Evolutionary conservation across 2,113 vertebrate genomes (phyloP), one percentile per base, ranked within the genome.

Genomic region (Oryctolagus cuniculus): DNA sequence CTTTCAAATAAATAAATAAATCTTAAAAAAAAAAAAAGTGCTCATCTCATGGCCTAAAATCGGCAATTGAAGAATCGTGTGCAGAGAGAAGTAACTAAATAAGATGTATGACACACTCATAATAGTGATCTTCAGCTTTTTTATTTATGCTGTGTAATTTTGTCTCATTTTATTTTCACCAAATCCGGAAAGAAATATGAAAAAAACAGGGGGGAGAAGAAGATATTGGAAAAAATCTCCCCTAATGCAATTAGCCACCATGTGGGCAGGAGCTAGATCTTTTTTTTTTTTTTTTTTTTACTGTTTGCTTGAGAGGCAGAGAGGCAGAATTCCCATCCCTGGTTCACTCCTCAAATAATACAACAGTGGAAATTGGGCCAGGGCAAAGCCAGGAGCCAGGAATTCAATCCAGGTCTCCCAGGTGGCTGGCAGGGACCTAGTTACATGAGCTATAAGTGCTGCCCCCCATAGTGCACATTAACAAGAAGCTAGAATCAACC

Each of bases 81-180:
- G 17, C 74, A 92, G 24, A 51, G 19, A 86, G 64, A 79, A 72
- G 4, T 55, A 90, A 84, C 61, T 75, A n/a, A 93, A 9, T 74
- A 64, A 78, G 77, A 74, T 79, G 2, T 84, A 22, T 55, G 74
- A 81, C 4, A 67, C 11, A 11, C 3, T 44, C 24, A 31, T 36
- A 75, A 21, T 19, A 66, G 22, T 27, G 0, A 79, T 74, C 31
- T 11, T 80, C 79, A 89, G 10, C 17, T 36, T 81, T 89, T 93
- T 55, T 81, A 0, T 89, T 87, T 63, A 92, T 53, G 5, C 4
- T 82, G 1, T 70, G 31, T 85, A 36, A 77, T 24, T 79, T 89
- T 78, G 36, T 74, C n/a, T 34, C 81, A 5, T 79, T 90, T 82
- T 92, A 67, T 86, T 94, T 90, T 84, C 27, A 93, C 21, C 49